phyloP scores from a whole-genome alignment of 2,113 vertebrate species.

The Archocentrus centrarchus region DNA sequence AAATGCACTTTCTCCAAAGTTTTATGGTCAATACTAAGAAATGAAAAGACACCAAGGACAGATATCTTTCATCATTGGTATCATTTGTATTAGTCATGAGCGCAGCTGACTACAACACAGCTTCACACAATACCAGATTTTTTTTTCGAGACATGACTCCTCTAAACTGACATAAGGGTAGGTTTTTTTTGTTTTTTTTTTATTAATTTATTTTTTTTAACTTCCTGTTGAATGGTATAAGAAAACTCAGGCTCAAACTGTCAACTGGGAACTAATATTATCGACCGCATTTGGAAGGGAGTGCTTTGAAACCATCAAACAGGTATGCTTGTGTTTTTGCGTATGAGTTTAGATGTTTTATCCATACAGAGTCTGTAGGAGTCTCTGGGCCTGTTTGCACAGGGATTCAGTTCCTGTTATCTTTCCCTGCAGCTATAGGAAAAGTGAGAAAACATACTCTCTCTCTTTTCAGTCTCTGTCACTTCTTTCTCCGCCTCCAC shows the following conservation, averaged over 20 bases:
- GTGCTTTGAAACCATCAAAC: constrained; percentile 24
- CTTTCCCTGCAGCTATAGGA: constrained; percentile 69
- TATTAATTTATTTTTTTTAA: neutral
- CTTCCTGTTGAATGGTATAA: constrained; percentile 59
- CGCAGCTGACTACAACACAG: neutral
- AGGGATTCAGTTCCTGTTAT: constrained; percentile 73
- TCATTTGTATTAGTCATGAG: neutral
- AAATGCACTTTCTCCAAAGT: constrained; percentile 6
- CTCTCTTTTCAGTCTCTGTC: constrained; percentile 43
- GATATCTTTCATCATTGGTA: constrained; percentile 9
- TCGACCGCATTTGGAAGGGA: constrained; percentile 31
- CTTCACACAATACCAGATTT: constrained; percentile 6
- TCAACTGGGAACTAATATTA: constrained; percentile 65
- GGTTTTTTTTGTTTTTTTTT: constrained; percentile 46
- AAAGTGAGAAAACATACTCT: constrained; percentile 64
- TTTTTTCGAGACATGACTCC: constrained; percentile 29
- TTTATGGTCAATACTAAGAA: constrained; percentile 6
- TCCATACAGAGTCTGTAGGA: constrained; percentile 30
- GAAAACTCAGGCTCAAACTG: constrained; percentile 65
- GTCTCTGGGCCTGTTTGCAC: constrained; percentile 77
- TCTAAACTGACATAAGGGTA: constrained; percentile 49
- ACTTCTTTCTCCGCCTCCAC: constrained; percentile 28
- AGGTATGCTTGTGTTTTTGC: constrained; percentile 32
- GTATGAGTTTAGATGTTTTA: constrained; percentile 15
- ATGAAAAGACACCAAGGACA: neutral